Evolutionary conservation across 2,888 invertebrate species (phyloP), one percentile per base, ranked within the genome.

Genomic region (Bruchidius siliquastri): DNA sequence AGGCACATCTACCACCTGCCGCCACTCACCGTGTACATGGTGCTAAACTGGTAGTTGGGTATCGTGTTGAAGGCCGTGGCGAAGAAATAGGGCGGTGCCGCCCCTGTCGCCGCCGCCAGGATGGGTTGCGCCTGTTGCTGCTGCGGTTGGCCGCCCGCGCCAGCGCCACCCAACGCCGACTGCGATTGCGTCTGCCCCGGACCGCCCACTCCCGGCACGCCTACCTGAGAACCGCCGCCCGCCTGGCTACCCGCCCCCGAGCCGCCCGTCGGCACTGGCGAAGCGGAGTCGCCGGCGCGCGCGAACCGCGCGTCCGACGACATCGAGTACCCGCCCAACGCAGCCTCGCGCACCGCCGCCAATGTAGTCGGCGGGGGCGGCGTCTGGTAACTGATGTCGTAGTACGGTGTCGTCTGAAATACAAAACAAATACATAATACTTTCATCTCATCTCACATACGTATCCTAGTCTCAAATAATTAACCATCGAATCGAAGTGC

Each of bases 231-330:
- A 92, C 91, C 75, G 92, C 92, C 80, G 93, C 93, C 71, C 93
- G 93, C 79, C 93, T 93, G 81, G 93, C 92, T 20, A 72, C 74
- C 22, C 71, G 68, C 79, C 72, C 22, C 18, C 73, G 68, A 30
- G 71, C 69, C 22, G 21, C 21, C 21, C 72, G 93, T 92, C 74
- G 93, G 92, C 80, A 94, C 93, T 70, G 94, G 94, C 78, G 94
- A 93, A 81, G 94, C 92, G 85, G 93, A 94, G 87, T 93, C 93
- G 86, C 94, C 94, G 80, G 92, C 90, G n/a, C 78, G 75, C 76
- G 92, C 87, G 85, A 91, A 93, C 82, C 92, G 88, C 76, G 90
- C 92, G 71, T 71, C 71, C 26, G 71, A 71, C 4, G 78, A 77
- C 70, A 80, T 76, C 81, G 92, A 91, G 87, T 92, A 92, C 74